Base-by-base conservation (phyloP, 2,888 invertebrate genomes). In the Sminthurides aquaticus region DNA sequence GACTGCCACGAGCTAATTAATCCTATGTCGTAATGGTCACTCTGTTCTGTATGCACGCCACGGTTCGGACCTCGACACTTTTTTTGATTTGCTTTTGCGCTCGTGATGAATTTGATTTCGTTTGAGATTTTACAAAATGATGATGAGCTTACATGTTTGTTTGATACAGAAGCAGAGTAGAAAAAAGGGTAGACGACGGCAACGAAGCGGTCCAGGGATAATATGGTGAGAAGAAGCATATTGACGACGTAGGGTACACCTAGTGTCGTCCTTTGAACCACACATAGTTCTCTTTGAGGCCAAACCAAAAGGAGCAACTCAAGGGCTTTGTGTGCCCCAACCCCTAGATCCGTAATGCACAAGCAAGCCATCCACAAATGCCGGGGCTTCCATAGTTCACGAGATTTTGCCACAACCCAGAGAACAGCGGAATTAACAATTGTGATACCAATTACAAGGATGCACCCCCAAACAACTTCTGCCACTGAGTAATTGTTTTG, bases 351-450 rank as follows among this genome's bases (percentile, higher is more conserved):
- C 1, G 75, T 74, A 34, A 73, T 62, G 60, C 75, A 75, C 8
- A 75, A 65, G 60, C 72, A 74, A 5, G 73, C 75, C 72, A 75
- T 74, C 75, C 75, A 75, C 20, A 75, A 58, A 62, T 75, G 75
- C 8, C 75, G 60, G 1, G 75, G 75, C 55, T 75, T 75, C 75
- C 75, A 75, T 20, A 75, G 28, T 54, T 70, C 72, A n/a, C 74
- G 65, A 8, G 72, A 72, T 49, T 67, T 60, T n/a, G 67, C 67
- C 5, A 75, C 71, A 2, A 75, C 72, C 67, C 71, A 71, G 24
- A 75, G 63, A 0, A 75, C 73, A 18, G 68, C 59, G 25, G 65
- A 59, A 62, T 75, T 75, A 8, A 75, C 70, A 11, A 65, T 60
- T 29, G 74, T 67, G 18, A 75, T 75, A 20, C 68, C 71, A 2